phyloP scores from a whole-genome alignment of 2,888 invertebrate genomes.

The Emmelina monodactyla region DNA sequence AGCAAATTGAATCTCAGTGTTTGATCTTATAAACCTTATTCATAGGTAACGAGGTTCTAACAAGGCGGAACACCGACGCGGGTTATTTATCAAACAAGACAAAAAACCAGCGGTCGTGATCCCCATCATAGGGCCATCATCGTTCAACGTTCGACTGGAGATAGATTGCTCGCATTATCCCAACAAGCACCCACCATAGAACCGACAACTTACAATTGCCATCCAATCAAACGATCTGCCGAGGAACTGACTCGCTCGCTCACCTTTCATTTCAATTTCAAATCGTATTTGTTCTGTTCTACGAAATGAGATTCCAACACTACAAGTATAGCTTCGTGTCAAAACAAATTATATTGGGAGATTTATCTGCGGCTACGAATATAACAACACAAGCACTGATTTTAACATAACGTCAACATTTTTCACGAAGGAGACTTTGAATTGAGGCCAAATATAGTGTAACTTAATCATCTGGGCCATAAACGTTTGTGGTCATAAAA shows the following conservation, averaged over 20 bases:
- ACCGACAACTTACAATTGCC: slow-evolving; percentile 17
- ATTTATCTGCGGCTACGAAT: too few relatives aligned
- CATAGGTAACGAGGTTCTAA: slow-evolving; percentile 53
- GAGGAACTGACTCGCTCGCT: slow-evolving; percentile 32
- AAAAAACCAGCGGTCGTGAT: slow-evolving; percentile 53
- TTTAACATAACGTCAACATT: too few relatives aligned
- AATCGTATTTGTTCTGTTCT: slow-evolving; percentile 29
- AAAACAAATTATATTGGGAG: too few relatives aligned
- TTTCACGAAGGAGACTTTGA: too few relatives aligned
- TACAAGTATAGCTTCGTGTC: slow-evolving; percentile 22
- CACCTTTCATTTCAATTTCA: slow-evolving; percentile 23
- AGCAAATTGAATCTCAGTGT: not conserved
- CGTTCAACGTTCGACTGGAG: slow-evolving; percentile 24
- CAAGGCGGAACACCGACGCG: slow-evolving; percentile 37
- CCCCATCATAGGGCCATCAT: slow-evolving; percentile 58
- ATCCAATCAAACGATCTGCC: too few relatives aligned
- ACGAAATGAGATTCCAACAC: slow-evolving; percentile 26
- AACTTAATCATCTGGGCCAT: too few relatives aligned
- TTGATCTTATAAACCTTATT: slow-evolving; percentile 35
- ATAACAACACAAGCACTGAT: too few relatives aligned
- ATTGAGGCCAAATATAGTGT: too few relatives aligned
- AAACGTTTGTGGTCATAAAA: too few relatives aligned
- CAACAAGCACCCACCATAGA: slow-evolving; percentile 43
- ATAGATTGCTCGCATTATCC: slow-evolving; percentile 56
- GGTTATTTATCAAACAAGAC: slow-evolving; percentile 51